Base-by-base conservation (phyloP, 2,888 invertebrate species). In the Atherix ibis region DNA sequence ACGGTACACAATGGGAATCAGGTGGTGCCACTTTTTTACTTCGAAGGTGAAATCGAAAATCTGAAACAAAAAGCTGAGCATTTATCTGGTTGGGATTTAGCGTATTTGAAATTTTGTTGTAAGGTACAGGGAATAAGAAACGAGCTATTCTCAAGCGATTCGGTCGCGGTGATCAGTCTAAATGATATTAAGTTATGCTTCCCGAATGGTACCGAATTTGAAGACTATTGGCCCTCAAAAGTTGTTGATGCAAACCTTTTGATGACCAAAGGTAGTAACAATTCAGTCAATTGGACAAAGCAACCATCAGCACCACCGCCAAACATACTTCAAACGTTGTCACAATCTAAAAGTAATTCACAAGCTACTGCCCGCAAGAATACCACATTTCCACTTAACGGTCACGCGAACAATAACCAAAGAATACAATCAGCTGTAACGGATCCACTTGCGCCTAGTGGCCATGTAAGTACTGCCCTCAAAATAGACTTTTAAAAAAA, bases 191-290 rank as follows among this genome's bases (percentile, higher is more conserved):
- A 83, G 54, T 82, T 82, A 56, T 88, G 88, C 54, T 88, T 89
- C 49, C 87, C 87, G 1, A 81, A 81, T 6, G 84, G 84, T 16
- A 88, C 88, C 1, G 74, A 79, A 46, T 89, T 89, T 53, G 88
- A 89, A 54, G 87, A 88, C 49, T 89, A 88, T 58, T 89, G 89
- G 89, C 89, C 89, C 0, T 80, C 78, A 53, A 85, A 87, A 62
- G 81, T 83, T 37, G 76, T 83, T 42, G 85, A 85, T 50, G 76
- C 80, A 1, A 82, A 83, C 54, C 66, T 84, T 14, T 62, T 84
- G 29, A 73, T 83, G 46, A 73, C 73, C 13, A 52, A 53, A 43
- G 49, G 49, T 2, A 59, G 59, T 37, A 68, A 70, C 12, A 62
- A 61, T 32, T 60, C 62, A n/a, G 78, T 79, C 1, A 79, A 81